Evolutionary conservation across 2,888 invertebrate genomes (phyloP).

Genomic region (Mesochorus sp.): DNA sequence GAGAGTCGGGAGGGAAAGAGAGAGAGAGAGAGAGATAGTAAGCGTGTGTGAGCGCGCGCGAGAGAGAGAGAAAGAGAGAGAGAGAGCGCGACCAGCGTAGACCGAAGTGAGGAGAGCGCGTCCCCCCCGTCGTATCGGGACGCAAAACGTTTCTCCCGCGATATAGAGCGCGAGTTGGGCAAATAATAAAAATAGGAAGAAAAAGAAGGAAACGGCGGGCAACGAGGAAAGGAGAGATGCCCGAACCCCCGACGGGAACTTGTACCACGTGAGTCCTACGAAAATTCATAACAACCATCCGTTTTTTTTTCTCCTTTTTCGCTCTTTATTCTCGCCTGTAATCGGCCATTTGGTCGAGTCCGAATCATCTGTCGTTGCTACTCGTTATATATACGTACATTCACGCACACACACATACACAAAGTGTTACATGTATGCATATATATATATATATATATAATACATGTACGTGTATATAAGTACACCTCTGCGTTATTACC

Average conservation of each 20-base stretch:
- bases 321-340: constrained; percentile 37
- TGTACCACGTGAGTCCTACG: constrained; percentile 77
- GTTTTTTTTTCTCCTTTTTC: constrained; percentile 22
- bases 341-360: constrained; percentile 41
- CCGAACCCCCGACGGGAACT: constrained; percentile 65
- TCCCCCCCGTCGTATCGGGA: constrained; percentile 48
- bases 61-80: not conserved
- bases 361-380: constrained; percentile 36
- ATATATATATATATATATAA: not conserved
- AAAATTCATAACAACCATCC: constrained; percentile 29
- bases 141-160: constrained; percentile 36
- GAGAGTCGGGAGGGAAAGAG: constrained; percentile 74
- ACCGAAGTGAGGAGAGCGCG: constrained; percentile 39
- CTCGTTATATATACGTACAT: not conserved
- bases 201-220: no score
- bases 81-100: no score
- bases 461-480: not conserved
- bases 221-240: constrained; percentile 48
- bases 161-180: constrained; percentile 33
- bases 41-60: not conserved
- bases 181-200: constrained; percentile 38
- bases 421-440: not conserved
- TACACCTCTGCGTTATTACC: constrained; percentile 31
- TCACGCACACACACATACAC: not conserved
- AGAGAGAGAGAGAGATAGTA: constrained; percentile 44